Evolutionary conservation across 2,113 vertebrate genomes (phyloP).

Genomic region (Crypturellus undulatus): DNA sequence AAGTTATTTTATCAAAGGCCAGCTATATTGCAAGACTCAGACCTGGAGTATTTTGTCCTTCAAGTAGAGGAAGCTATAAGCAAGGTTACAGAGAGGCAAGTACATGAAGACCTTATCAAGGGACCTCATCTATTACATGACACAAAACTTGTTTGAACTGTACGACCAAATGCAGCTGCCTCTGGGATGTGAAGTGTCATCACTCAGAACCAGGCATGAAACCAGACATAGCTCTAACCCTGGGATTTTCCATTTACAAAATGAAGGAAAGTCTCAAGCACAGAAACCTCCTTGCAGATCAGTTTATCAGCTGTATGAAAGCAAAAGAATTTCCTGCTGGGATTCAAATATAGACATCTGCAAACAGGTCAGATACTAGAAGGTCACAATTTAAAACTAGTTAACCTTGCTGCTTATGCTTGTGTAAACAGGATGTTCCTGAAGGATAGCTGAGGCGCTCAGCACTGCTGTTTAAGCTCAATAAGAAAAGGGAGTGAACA

Average conservation of each 20-base stretch:
- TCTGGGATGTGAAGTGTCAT: neutral
- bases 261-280: neutral
- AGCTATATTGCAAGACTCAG: neutral
- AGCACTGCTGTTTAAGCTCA: neutral
- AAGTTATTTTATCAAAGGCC: neutral
- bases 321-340: neutral
- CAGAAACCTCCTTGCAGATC: neutral
- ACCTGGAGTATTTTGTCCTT: neutral
- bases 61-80: neutral
- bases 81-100: neutral
- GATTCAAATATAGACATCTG: neutral
- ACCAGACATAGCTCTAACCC: neutral
- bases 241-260: neutral
- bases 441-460: accelerated
- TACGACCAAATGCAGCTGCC: neutral
- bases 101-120: neutral
- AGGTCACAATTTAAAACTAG: neutral
- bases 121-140: accelerated
- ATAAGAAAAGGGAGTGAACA: neutral
- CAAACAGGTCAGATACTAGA: neutral
- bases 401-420: too few relatives aligned
- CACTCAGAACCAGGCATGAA: neutral
- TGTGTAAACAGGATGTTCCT: neutral
- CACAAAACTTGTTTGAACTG: neutral
- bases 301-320: neutral